Evolutionary conservation across 2,797 vertebrate genomes (phyloP), one percentile per base, ranked within the genome.

Genomic region (Sebastes kiyomatsui): DNA sequence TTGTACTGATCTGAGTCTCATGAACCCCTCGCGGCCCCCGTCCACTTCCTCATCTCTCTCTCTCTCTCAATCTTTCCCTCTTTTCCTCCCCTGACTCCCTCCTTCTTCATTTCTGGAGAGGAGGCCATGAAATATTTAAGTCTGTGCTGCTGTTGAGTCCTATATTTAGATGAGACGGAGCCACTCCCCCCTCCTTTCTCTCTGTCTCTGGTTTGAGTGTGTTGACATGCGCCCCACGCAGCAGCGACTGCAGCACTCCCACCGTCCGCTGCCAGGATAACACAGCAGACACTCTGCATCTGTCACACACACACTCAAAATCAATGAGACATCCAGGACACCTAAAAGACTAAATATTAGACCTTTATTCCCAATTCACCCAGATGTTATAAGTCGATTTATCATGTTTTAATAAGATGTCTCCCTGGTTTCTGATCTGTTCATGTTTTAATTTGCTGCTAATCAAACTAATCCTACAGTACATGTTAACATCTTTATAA

Each of bases 81-180:
- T 23, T 42, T 46, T 75, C 38, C 62, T 81, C 82, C 49, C 78
- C 68, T 33, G 42, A 14, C 62, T 67, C 80, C 56, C 61, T 61
- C 52, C 65, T 23, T 18, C 73, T 83, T 85, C 72, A 66, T 74
- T 87, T 90, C 83, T 87, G 85, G 74, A 80, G 79, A 90, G 25
- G 82, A 87, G 83, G 82, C 55, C 58, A 94, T 96, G 72, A 96
- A 96, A 95, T 95, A 96, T 96, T 96, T 93, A 96, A 90, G 80
- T 33, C 86, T 78, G 72, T 86, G 86, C 89, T 88, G 90, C 92
- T 88, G 92, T 71, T 82, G 71, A 81, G 54, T 76, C 80, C 92
- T 96, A 95, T 95, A 92, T 96, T 95, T 96, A 95, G 92, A 90
- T 4, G 75, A 89, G 88, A 85, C 70, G 7, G 68, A 86, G 64